Conservation (phyloP, 2,888 invertebrate genomes). For the Cephalotes varians region DNA sequence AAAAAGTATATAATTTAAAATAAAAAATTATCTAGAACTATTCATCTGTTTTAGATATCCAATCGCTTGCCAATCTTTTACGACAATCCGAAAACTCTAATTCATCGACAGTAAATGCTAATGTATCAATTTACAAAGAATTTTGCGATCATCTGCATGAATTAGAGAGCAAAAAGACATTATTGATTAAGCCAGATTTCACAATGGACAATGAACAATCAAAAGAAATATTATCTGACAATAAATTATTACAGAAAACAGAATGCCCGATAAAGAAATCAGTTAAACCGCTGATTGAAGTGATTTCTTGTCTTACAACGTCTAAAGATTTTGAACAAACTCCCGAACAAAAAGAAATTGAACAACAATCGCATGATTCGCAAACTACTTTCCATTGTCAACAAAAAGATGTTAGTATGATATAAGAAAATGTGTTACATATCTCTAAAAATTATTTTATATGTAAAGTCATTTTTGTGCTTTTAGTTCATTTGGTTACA, state of each 20-base stretch:
- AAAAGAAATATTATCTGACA: conserved; percentile 40
- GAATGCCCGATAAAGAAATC: conserved; percentile 46
- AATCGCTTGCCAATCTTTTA: conserved; percentile 46
- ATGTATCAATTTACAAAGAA: conserved; percentile 48
- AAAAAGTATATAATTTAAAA: neutral
- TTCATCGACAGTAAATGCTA: neutral
- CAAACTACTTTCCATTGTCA: neutral
- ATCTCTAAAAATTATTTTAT: neutral
- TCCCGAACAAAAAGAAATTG: neutral
- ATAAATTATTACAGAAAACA: conserved; percentile 48
- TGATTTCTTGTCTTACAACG: conserved; percentile 40
- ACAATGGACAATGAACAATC: conserved; percentile 11
- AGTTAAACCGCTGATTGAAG: conserved; percentile 57
- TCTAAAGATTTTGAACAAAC: neutral
- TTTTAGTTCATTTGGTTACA: neutral
- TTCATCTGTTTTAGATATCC: conserved; percentile 45
- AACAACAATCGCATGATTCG: neutral
- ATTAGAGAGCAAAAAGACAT: conserved; percentile 44
- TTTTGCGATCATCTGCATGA: conserved; percentile 63
- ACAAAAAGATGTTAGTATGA: conserved; percentile 30
- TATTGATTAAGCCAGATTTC: conserved; percentile 65
- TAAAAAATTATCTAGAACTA: neutral
- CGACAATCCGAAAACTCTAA: conserved; percentile 11
- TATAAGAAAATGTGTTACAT: neutral
- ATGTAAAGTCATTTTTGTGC: neutral